Evolutionary conservation across 2,797 vertebrate species (phyloP), one percentile per base, ranked within the genome.

Genomic region (Microhierax caerulescens): DNA sequence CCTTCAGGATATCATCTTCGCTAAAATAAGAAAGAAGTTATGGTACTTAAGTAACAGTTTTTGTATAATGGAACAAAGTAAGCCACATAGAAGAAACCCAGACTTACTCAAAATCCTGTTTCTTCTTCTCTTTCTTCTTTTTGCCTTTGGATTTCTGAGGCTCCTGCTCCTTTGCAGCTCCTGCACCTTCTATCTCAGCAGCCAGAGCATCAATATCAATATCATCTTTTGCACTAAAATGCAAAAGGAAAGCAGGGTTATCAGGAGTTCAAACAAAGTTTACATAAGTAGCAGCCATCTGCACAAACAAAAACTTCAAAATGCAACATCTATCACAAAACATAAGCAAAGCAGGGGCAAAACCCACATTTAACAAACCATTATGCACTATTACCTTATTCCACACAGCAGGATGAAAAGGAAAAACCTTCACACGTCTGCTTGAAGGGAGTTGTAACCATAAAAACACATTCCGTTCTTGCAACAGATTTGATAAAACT

Each of bases 1-100:
- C 99, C 97, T 99, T 99, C 96, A 99, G 97, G 97, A 99, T 99
- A 96, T 99, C 99, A 56, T 99, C 99, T 98, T 99, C 99, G 86
- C 99, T 99, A 98, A 75, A 98, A 98, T 53, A 87, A 95, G 79
- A 97, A 81, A 92, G 59, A 78, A 95, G 74, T 93, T 84, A 90
- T 0, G 3, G 59, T 67, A 95, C 72, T 86, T 85, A 39, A 88
- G 76, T 70, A 72, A 92, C 23, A 75, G 41, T 0, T 78, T 93
- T 81, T 72, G 24, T 60, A 84, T 14, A 88, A 57, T 7, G 23
- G 7, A 76, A 41, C 56, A 88, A 69, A 37, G 69, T 43, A 75
- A 72, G 14, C 25, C 3, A 30, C 19, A 36, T 0, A 21, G 1
- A 2, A 59, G 74, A 25, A 7, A 0, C 0, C 5, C 56, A 30